These are phyloP conservation scores for Pachyramphus minor DNA, from an alignment of 2,113 vertebrate genomes.

Conservation along the genomic window DNA sequence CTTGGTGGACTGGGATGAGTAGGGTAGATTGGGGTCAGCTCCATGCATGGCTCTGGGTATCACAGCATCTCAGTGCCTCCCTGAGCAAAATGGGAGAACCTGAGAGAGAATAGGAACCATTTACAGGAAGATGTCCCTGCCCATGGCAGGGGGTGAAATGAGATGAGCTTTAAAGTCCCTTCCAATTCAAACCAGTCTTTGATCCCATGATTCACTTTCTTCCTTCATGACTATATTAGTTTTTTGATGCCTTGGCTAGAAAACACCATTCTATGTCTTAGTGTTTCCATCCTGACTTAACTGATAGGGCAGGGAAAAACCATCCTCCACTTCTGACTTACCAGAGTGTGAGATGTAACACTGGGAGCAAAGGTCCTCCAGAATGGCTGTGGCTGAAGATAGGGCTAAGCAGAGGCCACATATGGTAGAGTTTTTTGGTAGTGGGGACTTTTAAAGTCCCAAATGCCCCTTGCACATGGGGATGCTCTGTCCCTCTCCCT, in stretches of 20 bases:
- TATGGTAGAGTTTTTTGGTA: accelerated
- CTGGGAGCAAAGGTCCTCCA: background rate
- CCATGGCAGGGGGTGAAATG: background rate
- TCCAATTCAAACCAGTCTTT: background rate
- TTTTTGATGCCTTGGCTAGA: background rate
- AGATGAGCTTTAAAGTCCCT: background rate
- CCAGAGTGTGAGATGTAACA: accelerated
- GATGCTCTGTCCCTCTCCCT: background rate
- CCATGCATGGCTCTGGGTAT: background rate
- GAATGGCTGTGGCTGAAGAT: background rate
- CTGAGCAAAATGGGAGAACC: background rate
- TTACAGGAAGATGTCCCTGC: background rate
- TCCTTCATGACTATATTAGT: background rate
- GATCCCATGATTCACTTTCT: background rate
- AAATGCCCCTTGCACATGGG: too few relatives aligned
- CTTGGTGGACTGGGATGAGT: background rate
- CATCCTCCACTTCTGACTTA: background rate
- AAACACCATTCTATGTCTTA: accelerated
- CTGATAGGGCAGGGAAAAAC: background rate
- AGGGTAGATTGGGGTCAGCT: background rate
- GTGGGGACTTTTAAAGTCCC: background rate
- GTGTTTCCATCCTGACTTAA: background rate
- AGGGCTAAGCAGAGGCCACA: background rate
- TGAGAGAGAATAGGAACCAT: background rate
- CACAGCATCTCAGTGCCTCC: background rate